Evolutionary conservation across 2,797 vertebrate genomes (phyloP), one percentile per base, ranked within the genome.

Genomic region (Varecia variegata): DNA sequence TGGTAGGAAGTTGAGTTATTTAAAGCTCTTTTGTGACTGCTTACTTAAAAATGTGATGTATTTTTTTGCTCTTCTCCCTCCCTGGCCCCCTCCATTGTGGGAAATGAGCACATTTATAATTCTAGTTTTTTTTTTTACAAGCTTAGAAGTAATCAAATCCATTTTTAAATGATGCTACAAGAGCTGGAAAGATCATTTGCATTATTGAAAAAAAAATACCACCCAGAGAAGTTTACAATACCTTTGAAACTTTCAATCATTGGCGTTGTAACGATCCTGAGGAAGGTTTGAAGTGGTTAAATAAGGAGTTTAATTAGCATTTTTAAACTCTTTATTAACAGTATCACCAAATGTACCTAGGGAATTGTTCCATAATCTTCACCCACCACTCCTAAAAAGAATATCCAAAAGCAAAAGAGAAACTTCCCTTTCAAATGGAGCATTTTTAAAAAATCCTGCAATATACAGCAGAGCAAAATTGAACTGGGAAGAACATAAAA

Each of bases 1-100:
- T 79, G 96, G 96, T 98, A 97, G 98, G 98, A 98, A 98, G 98
- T 98, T 98, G 98, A 98, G 98, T 99, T 99, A 98, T 99, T 99
- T 99, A 99, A 99, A 98, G 98, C 98, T 98, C 98, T 99, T 98
- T 98, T 98, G 98, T 98, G 98, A 98, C 98, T 98, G 98, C 98
- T 98, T 98, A 98, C 98, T 98, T 98, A 97, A 97, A 97, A 98
- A 98, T 98, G 97, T 97, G 96, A 98, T 98, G 91, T 97, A 97
- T 98, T 98, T 87, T 98, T 98, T 98, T 98, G 94, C 95, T 98
- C 97, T 96, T 97, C 97, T 96, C 97, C 71, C 95, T 97, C 96
- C 71, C 96, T 98, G 86, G 98, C 80, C 96, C 97, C 92, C 95
- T 94, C 97, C 94, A 97, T 97, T 97, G 95, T 97, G 91, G 97